phyloP scores from a whole-genome alignment of 2,797 vertebrate genomes.

The Zalophus californianus region DNA sequence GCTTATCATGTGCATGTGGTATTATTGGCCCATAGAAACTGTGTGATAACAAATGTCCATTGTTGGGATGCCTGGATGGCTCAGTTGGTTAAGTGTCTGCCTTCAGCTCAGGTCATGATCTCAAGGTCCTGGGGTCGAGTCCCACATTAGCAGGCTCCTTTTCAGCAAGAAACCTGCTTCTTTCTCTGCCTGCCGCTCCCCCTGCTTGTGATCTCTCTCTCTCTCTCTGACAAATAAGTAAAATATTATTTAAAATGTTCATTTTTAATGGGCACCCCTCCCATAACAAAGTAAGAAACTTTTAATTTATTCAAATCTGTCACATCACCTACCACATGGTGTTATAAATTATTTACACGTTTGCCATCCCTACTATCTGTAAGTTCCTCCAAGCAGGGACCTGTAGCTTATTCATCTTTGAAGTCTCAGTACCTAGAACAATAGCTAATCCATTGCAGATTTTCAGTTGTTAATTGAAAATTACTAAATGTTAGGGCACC shows the following conservation, averaged over 20 bases:
- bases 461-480: conserved; percentile 31
- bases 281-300: conserved; percentile 27
- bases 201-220: background rate
- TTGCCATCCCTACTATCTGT: background rate
- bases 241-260: background rate
- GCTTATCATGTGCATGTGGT: background rate
- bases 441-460: background rate
- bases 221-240: background rate
- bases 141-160: background rate
- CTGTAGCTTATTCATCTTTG: conserved; percentile 24
- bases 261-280: background rate
- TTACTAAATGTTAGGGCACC: background rate
- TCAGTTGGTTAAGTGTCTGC: background rate
- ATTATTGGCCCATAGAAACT: conserved; percentile 53
- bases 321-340: background rate
- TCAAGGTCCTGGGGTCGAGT: background rate
- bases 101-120: background rate
- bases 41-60: conserved; percentile 1
- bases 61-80: background rate
- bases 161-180: background rate
- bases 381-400: background rate
- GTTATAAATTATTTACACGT: conserved; percentile 45
- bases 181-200: background rate
- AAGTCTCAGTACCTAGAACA: conserved; percentile 9
- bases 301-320: conserved; percentile 33